Evolutionary conservation across 2,113 vertebrate species (phyloP), one percentile per base, ranked within the genome.

Genomic region (Nesogale talazaci): DNA sequence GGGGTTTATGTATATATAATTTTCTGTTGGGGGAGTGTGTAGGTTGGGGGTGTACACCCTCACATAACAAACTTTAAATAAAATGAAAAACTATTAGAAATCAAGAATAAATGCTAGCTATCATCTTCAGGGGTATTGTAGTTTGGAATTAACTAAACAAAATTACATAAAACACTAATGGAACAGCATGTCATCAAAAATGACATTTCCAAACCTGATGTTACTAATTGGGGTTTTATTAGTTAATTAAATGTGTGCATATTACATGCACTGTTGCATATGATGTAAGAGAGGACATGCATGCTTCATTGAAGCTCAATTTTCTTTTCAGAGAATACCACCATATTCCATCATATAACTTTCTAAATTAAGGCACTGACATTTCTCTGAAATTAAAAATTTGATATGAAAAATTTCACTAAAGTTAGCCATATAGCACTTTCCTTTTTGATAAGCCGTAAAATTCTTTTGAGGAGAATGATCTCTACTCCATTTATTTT

Each of bases 211-310:
- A 91, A 96, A 88, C 38, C 36, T 88, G 63, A 90, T 96, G 27
- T 78, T 96, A 70, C 83, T 95, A 88, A 92, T 77, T 94, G 20
- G 23, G 40, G 1, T 94, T 97, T 94, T 95, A 94, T 96, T 96
- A 93, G 65, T 97, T 97, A 96, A 97, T 95, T 96, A 88, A 92
- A 0, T 97, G 91, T 95, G 38, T 96, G 93, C 82, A 95, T 42
- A 94, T 96, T 94, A 95, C 81, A 95, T 81, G 88, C 96, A 78
- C 93, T 91, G 65, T 85, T 96, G 93, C 78, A 0, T 86, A 91
- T 94, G 95, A 96, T 96, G 65, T 84, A 75, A 94, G 91, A 88
- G 79, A 94, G 78, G 85, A 85, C 94, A 88, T 91, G 81, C 90
- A 94, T 94, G 93, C 93, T 97, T 96, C 96, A 86, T 1, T 96